These are phyloP conservation scores for Copidosoma floridanum DNA, from an alignment of 1,140 invertebrate genomes.

Conservation along the genomic window DNA sequence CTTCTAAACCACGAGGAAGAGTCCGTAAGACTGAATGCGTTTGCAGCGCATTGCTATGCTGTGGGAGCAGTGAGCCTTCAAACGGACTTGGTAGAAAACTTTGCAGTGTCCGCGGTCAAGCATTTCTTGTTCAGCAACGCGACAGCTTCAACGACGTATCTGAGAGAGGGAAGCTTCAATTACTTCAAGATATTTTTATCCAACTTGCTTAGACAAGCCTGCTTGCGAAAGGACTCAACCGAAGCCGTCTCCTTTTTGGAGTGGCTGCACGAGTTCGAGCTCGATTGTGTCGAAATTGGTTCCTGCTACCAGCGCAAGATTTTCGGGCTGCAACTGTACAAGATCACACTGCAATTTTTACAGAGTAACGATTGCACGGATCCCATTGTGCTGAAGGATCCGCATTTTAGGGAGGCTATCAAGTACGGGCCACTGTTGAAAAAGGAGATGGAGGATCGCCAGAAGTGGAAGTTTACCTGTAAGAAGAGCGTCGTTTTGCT, in stretches of 20 bases:
- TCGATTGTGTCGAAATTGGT: constrained; percentile 55
- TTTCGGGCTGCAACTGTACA: constrained; percentile 51
- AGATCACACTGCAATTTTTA: constrained; percentile 23
- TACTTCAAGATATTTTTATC: constrained; percentile 39
- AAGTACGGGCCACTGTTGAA: not conserved
- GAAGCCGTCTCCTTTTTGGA: constrained; percentile 43
- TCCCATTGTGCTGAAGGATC: constrained; percentile 7
- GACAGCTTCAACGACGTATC: constrained; percentile 33
- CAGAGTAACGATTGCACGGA: not conserved
- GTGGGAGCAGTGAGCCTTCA: constrained; percentile 1
- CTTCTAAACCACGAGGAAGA: constrained; percentile 30
- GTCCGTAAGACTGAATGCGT: constrained; percentile 39
- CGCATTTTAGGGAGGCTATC: constrained; percentile 11
- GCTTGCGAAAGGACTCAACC: not conserved
- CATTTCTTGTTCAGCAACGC: constrained; percentile 39
- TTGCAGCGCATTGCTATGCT: constrained; percentile 36
- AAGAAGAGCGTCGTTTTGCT: constrained; percentile 38
- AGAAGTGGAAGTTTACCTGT: constrained; percentile 46
- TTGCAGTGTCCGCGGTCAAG: constrained; percentile 29
- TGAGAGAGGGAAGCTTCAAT: constrained; percentile 40
- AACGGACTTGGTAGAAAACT: constrained; percentile 4
- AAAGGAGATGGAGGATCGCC: constrained; percentile 26
- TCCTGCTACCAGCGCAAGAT: constrained; percentile 61
- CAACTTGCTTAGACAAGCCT: constrained; percentile 32
- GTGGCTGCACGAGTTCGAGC: constrained; percentile 55